These are phyloP conservation scores for Diplodus sargus DNA, from an alignment of 2,797 vertebrate genomes.

Conservation along the genomic window DNA sequence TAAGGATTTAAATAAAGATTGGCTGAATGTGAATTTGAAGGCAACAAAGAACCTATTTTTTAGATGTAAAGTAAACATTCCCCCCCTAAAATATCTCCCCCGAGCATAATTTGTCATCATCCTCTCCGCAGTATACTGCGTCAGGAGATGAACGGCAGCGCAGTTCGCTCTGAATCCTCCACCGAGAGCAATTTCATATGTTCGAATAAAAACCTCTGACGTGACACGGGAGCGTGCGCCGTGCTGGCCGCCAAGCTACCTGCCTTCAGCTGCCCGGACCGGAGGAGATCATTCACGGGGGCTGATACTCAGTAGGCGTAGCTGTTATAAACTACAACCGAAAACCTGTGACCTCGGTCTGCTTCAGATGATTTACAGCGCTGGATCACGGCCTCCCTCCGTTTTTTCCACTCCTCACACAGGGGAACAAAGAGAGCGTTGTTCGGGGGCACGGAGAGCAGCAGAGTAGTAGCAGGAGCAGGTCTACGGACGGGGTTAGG, in stretches of 20 bases:
- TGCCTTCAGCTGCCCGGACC: conserved; percentile 37
- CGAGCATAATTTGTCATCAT: conserved; percentile 31
- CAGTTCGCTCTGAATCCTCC: conserved; percentile 34
- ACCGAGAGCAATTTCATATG: conserved; percentile 35
- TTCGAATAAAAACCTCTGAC: conserved; percentile 57
- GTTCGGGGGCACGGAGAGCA: conserved; percentile 62
- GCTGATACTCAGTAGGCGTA: conserved; percentile 57
- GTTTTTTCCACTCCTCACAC: conserved; percentile 59
- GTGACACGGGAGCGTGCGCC: conserved; percentile 22
- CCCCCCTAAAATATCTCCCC: not conserved
- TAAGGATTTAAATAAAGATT: not conserved
- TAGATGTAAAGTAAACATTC: conserved; percentile 31
- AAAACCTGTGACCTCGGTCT: conserved; percentile 75
- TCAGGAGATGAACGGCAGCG: conserved; percentile 34
- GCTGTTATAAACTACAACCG: conserved; percentile 69
- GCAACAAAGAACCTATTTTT: not conserved
- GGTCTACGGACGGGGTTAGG: conserved; percentile 72
- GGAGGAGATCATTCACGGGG: conserved; percentile 26
- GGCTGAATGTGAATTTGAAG: not conserved
- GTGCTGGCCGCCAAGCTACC: conserved; percentile 50
- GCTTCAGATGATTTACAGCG: conserved; percentile 81
- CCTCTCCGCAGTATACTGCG: conserved; percentile 30
- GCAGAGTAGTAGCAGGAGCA: conserved; percentile 31
- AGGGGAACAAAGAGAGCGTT: conserved; percentile 80
- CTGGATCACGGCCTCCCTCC: conserved; percentile 37